Evolutionary conservation across 1,140 invertebrate genomes (phyloP).

Genomic region (Agraylea sexmaculata): DNA sequence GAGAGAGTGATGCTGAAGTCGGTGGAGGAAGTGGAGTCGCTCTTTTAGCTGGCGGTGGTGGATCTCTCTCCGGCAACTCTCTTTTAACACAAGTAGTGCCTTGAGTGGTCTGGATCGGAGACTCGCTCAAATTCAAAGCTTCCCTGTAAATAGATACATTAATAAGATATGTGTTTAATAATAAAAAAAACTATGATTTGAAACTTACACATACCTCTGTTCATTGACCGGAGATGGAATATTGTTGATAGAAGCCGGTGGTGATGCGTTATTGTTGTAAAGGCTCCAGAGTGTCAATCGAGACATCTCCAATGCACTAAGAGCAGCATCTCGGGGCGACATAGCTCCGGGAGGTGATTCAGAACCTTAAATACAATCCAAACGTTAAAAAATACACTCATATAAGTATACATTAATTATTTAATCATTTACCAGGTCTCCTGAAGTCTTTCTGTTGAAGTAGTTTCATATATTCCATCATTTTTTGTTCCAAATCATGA

Average conservation of each 20-base stretch:
- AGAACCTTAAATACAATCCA: conserved; percentile 25
- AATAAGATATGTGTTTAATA: neutral
- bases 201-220: conserved; percentile 33
- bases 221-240: conserved; percentile 34
- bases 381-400: conserved; percentile 5
- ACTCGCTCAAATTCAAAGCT: conserved; percentile 49
- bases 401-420: neutral
- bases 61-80: conserved; percentile 44
- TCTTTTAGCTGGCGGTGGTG: conserved; percentile 49
- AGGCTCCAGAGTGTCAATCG: conserved; percentile 70
- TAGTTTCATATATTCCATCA: conserved; percentile 65
- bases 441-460: conserved; percentile 38
- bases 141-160: conserved; percentile 32
- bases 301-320: conserved; percentile 61
- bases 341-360: conserved; percentile 34
- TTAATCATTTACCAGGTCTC: conserved; percentile 30
- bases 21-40: conserved; percentile 28
- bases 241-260: conserved; percentile 28
- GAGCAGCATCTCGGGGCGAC: conserved; percentile 42
- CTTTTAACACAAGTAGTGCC: conserved; percentile 43
- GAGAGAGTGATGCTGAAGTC: conserved; percentile 41
- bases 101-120: conserved; percentile 29
- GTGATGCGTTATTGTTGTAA: conserved; percentile 54
- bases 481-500: conserved; percentile 59
- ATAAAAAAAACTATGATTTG: conserved; percentile 4